These are phyloP conservation scores for Perdix hodgsoniae DNA, from an alignment of 2,797 vertebrate species.

Conservation along the genomic window DNA sequence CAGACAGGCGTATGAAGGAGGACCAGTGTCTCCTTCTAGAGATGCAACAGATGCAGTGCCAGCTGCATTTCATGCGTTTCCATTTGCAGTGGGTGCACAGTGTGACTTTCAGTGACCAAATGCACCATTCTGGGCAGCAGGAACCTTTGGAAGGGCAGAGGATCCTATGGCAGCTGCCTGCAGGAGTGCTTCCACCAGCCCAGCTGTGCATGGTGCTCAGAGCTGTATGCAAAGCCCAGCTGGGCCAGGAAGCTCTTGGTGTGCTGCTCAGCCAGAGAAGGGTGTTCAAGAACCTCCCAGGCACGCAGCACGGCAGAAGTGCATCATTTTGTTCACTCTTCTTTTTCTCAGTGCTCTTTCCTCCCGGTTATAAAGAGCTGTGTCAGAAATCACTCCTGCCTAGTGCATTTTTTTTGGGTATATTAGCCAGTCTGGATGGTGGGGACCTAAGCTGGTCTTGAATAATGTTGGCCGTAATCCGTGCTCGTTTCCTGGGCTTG, in stretches of 20 bases:
- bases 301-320: not conserved
- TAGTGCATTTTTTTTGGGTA: not conserved
- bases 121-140: accelerated
- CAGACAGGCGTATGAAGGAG: accelerated
- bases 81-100: not conserved
- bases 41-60: not conserved
- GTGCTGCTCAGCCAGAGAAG: not conserved
- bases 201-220: not conserved
- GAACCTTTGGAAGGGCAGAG: not conserved
- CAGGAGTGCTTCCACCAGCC: not conserved
- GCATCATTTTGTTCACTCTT: not conserved
- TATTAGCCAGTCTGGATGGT: not conserved
- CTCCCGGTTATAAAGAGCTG: conserved; percentile 22
- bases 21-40: not conserved
- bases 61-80: not conserved
- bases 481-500: not conserved
- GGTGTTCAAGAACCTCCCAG: not conserved
- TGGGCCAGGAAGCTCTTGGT: not conserved
- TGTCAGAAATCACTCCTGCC: conserved; percentile 3
- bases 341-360: not conserved
- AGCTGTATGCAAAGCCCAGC: not conserved
- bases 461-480: not conserved
- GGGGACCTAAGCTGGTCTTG: conserved; percentile 2
- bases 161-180: not conserved
- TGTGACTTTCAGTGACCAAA: accelerated